Conservation (phyloP, 1,140 invertebrate species). For the Magallana angulata region DNA sequence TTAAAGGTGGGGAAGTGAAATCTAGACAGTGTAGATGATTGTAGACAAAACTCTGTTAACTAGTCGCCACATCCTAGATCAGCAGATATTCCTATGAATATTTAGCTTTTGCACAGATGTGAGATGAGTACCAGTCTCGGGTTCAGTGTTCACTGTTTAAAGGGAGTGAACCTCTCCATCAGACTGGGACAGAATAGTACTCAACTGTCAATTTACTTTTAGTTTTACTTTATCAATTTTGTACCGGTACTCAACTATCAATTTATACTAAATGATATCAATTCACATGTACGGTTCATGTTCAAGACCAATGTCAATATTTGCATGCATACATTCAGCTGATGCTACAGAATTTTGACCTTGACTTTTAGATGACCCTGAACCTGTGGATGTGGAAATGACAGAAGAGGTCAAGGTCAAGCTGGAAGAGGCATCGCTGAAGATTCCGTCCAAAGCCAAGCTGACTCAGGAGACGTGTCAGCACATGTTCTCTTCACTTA, state of each 20-base stretch:
- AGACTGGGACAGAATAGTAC: background rate
- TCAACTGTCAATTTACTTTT: too few relatives aligned
- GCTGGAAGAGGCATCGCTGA: background rate
- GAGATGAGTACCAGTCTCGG: background rate
- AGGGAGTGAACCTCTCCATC: background rate
- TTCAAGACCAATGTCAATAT: too few relatives aligned
- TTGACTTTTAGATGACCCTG: background rate
- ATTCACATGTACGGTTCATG: too few relatives aligned
- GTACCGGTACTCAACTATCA: too few relatives aligned
- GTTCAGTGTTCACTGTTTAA: background rate
- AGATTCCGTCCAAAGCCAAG: constrained; percentile 13
- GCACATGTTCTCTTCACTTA: background rate
- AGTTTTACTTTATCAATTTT: too few relatives aligned
- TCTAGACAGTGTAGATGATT: too few relatives aligned
- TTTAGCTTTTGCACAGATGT: constrained; percentile 21
- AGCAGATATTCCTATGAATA: constrained; percentile 5
- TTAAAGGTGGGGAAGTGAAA: too few relatives aligned
- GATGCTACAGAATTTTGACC: too few relatives aligned
- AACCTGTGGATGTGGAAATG: constrained; percentile 17
- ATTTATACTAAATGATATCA: too few relatives aligned
- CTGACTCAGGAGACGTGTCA: background rate
- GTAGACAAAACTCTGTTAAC: too few relatives aligned
- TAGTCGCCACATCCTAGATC: background rate
- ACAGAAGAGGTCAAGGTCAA: constrained; percentile 3
- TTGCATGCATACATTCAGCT: too few relatives aligned